phyloP scores from a whole-genome alignment of 2,113 vertebrate genomes.

The Riparia riparia region DNA sequence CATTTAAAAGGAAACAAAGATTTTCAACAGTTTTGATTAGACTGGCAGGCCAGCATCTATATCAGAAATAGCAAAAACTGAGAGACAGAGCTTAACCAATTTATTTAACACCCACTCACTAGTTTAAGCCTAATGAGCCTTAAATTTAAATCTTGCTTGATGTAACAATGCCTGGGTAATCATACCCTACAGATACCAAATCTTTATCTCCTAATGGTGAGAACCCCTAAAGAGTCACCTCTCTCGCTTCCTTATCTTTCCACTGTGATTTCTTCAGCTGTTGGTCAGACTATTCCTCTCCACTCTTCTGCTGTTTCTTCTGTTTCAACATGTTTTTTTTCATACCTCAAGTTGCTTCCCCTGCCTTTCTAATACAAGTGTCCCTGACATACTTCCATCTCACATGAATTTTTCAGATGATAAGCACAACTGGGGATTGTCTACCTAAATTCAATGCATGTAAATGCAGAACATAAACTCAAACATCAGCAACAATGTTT shows the following conservation, averaged over 20 bases:
- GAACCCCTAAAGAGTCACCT: not conserved
- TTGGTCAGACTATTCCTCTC: not conserved
- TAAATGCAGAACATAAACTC: not conserved
- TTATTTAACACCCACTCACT: not conserved
- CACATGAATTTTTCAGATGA: not conserved
- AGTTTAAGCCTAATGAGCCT: not conserved
- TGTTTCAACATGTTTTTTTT: not conserved
- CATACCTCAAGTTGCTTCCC: accelerated
- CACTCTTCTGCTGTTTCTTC: not conserved
- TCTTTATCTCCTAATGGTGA: not conserved
- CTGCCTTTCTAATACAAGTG: not conserved
- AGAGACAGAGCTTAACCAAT: not conserved
- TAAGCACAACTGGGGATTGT: not conserved
- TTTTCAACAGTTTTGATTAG: not conserved
- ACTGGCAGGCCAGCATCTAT: not conserved
- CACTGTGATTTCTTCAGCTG: not conserved
- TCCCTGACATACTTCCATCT: not conserved
- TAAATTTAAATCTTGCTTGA: not conserved
- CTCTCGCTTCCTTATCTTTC: not conserved
- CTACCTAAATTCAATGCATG: not conserved
- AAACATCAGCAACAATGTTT: not conserved
- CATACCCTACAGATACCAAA: not conserved
- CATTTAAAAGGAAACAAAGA: not conserved
- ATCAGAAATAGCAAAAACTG: not conserved
- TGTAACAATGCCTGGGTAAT: not conserved